Conservation (phyloP, 2,113 vertebrate species). For the Poeciliopsis turrubarensis region DNA sequence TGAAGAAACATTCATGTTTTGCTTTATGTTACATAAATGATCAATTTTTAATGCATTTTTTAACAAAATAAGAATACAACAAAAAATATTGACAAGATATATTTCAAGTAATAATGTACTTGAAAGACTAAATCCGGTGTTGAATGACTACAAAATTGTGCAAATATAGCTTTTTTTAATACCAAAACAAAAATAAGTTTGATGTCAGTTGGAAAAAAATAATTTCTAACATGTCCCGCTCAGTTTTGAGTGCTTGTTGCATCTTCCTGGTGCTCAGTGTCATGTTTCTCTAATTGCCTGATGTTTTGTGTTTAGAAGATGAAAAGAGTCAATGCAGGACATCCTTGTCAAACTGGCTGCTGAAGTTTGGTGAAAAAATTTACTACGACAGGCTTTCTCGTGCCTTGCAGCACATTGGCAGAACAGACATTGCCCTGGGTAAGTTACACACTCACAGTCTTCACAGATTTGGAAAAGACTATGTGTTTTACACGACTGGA, state of each 20-base stretch:
- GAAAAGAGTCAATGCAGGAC: conserved; percentile 58
- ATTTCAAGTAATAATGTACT: too few relatives aligned
- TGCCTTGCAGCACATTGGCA: conserved; percentile 75
- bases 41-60: too few relatives aligned
- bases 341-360: conserved; percentile 72
- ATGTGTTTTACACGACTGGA: neutral
- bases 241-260: conserved; percentile 21
- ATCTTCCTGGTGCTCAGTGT: conserved; percentile 25
- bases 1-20: too few relatives aligned
- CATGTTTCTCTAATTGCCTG: conserved; percentile 38
- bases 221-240: conserved; percentile 18
- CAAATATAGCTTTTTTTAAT: too few relatives aligned
- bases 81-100: too few relatives aligned
- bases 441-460: conserved; percentile 34
- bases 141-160: too few relatives aligned
- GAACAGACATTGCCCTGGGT: conserved; percentile 78
- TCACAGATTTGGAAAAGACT: neutral
- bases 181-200: too few relatives aligned
- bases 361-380: conserved; percentile 61
- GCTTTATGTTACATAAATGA: too few relatives aligned
- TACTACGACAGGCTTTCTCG: conserved; percentile 76
- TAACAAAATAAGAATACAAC: too few relatives aligned
- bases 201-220: neutral
- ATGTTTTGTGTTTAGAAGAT: conserved; percentile 60
- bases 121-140: too few relatives aligned